phyloP scores from a whole-genome alignment of 2,888 invertebrate genomes.

The Ophion obscuratus region DNA sequence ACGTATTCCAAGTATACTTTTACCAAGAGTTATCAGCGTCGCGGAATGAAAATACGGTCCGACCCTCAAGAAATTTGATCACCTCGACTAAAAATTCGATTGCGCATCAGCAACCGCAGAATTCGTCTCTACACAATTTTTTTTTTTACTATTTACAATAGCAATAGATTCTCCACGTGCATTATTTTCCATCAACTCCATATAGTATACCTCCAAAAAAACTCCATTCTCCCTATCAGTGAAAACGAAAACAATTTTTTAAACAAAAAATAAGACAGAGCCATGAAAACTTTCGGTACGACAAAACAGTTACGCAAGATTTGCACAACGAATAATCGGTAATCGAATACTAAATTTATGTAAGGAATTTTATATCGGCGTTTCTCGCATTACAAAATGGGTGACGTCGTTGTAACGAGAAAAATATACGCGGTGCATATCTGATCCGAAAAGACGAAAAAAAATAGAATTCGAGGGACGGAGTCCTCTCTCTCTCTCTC shows the following conservation, averaged over 20 bases:
- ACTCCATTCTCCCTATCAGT: not conserved
- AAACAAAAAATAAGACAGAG: too few relatives aligned
- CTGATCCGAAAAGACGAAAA: slow-evolving; percentile 48
- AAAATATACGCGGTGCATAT: slow-evolving; percentile 54
- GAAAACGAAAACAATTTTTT: not conserved
- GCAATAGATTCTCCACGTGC: too few relatives aligned
- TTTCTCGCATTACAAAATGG: slow-evolving; percentile 22
- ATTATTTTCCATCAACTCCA: too few relatives aligned
- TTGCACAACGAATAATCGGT: slow-evolving; percentile 3
- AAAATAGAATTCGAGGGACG: slow-evolving; percentile 23
- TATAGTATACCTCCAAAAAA: too few relatives aligned
- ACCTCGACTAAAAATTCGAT: not conserved
- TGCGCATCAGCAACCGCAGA: not conserved
- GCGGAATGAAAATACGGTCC: not conserved
- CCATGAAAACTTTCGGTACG: too few relatives aligned
- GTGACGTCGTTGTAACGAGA: slow-evolving; percentile 41
- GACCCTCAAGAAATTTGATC: not conserved
- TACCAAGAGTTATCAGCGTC: not conserved
- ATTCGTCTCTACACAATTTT: too few relatives aligned
- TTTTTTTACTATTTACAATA: too few relatives aligned
- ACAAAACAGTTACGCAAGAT: slow-evolving; percentile 18
- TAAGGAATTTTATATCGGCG: not conserved
- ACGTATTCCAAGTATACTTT: not conserved
- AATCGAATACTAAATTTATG: slow-evolving; percentile 28
- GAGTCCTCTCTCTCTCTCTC: slow-evolving; percentile 56